Base-by-base conservation (phyloP, 2,113 vertebrate genomes). In the Gadus macrocephalus region DNA sequence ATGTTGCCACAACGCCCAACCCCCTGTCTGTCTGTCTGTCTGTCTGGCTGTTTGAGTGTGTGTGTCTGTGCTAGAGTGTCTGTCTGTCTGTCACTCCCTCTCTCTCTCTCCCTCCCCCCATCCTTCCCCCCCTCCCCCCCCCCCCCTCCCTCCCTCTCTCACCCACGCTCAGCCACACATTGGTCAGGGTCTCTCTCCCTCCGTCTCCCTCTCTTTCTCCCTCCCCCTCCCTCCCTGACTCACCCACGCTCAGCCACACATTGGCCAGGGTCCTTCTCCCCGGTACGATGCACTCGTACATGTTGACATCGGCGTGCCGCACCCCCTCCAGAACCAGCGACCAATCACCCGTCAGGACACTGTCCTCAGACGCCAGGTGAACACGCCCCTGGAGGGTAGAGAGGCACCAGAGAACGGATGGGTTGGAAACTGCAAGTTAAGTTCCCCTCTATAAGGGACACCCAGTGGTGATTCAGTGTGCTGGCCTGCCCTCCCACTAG, bases 261-360 rank as follows among this genome's bases (percentile, higher is more conserved):
- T 20, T 74, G 5, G 62, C 53, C 9, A 82, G 8, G 22, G 42
- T 62, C 28, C 3, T 62, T 15, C 12, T 61, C 8, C 69, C 76
- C 15, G 56, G 0, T 74, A 60, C 75, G 22, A 86, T 67, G 66
- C 82, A 84, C 71, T 79, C 67, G 11, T 84, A 86, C 16, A 81
- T 2, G 1, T 64, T 53, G 1, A 28, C 56, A 27, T 86, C 85
- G 3, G 71, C 76, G 27, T 79, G 55, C 15, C 58, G 55, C 15
- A 67, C 38, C 1, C 28, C 1, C 2, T 2, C 1, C 12, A 86
- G 27, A 1, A 38, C 16, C 53, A 84, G 16, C 11, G 82, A 84
- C 64, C 78, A 84, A 49, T 79, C 38, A 16, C 61, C 59, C 8
- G 15, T n/a, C 17, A 11, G 27, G 15, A n/a, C 5, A 55, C 17